Evolutionary conservation across 2,888 invertebrate genomes (phyloP), one percentile per base, ranked within the genome.

Genomic region (Iphiclides podalirius): DNA sequence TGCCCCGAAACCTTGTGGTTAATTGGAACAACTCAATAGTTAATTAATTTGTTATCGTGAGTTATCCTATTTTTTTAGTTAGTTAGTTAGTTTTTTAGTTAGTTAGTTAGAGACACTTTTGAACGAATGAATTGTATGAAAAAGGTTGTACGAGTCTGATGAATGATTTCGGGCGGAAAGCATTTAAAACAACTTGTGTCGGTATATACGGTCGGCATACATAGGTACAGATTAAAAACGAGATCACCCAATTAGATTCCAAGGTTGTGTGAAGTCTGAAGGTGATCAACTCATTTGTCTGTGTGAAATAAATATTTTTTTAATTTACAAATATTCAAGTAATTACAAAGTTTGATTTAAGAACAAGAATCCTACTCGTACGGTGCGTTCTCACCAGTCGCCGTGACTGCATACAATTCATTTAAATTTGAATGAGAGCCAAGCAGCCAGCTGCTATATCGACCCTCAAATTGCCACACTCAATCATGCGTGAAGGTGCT

Each of bases 401-500:
- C 12, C 8, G 49, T 33, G 44, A 26, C 23, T 49, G 43, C 39
- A 39, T 46, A 43, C 62, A 64, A 63, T 66, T 66, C 65, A 69
- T 76, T 72, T 72, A 64, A 74, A 79, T 81, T 83, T 82, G 79
- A 83, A 79, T 79, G 57, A 64, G 68, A 72, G 77, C 79, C 77
- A 81, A 80, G 65, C 68, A 62, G 58, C 61, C 64, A 78, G 76
- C 79, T 79, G 75, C 66, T 64, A 56, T 60, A 61, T 59, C 75
- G 82, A 78, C 82, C 83, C 84, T 78, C 79, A 66, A 66, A 73
- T 75, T 66, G 73, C 69, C 70, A 64, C 64, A 72, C 69, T 72
- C 79, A 76, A 78, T 84, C 79, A 80, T 67, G 74, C 82, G 71
- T 75, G 79, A 84, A 84, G 81, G 79, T 75, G 72, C 72, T 70